Conservation (phyloP, 64 coral and sea anemone genomes). For the Montipora sp. region DNA sequence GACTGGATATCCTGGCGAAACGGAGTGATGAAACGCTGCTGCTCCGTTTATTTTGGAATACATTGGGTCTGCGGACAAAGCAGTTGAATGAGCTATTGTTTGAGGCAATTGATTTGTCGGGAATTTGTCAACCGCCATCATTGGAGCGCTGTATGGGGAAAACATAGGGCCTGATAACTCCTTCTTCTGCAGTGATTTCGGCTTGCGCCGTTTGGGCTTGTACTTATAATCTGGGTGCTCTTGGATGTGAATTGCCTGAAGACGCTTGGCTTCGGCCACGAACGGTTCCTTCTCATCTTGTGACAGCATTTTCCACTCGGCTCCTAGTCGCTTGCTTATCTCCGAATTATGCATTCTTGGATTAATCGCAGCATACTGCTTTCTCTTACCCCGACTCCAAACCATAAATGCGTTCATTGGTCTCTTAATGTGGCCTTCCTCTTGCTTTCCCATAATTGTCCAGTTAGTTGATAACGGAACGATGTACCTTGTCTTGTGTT, state of each 20-base stretch:
- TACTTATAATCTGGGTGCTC: constrained; percentile 97
- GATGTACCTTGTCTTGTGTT: constrained; percentile 5
- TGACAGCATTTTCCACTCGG: constrained; percentile 90
- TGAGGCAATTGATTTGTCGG: constrained; percentile 99
- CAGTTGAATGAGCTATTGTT: constrained; percentile 99
- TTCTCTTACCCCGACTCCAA: constrained; percentile 95
- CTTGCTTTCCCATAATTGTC: constrained; percentile 85
- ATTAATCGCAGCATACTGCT: constrained; percentile 86
- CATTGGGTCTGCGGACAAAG: constrained; percentile 99
- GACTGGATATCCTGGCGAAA: constrained; percentile 93
- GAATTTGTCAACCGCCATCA: constrained; percentile 99
- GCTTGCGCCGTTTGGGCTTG: constrained; percentile 93
- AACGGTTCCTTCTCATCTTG: constrained; percentile 94
- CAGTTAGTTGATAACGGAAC: constrained; percentile 9
- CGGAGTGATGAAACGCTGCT: constrained; percentile 95
- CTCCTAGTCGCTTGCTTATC: constrained; percentile 93
- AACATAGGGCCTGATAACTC: constrained; percentile 85
- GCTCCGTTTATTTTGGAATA: constrained; percentile 99
- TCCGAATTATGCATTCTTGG: constrained; percentile 97
- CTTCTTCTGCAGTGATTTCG: constrained; percentile 96
- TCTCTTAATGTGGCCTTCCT: constrained; percentile 95
- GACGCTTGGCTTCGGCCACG: constrained; percentile 92
- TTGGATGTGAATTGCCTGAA: constrained; percentile 94
- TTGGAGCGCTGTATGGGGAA: constrained; percentile 85
- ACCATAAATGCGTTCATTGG: constrained; percentile 99